Base-by-base conservation (phyloP, 1,140 invertebrate genomes). In the Phortica variegata region DNA sequence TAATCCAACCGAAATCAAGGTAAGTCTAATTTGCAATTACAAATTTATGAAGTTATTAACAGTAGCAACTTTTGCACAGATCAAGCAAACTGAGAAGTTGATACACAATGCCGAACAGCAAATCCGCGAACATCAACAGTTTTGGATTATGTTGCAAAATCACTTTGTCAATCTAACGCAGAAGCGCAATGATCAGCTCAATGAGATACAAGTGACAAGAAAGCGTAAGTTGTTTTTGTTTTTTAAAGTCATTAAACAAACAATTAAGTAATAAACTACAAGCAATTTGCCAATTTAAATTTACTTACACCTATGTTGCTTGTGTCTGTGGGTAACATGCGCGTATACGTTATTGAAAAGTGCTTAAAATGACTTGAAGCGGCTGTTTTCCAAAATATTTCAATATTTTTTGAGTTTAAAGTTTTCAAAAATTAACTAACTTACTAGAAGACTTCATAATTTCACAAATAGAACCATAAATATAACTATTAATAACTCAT, bases 61-160 rank as follows among this genome's bases (percentile, higher is more conserved):
- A n/a, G n/a, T n/a, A n/a, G n/a, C n/a, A n/a, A n/a, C n/a, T n/a
- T n/a, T n/a, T 40, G 42, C 56, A 8, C 65, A 79, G 59, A 79
- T 83, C 1, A 78, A 79, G 10, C 75, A 81, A 47, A 56, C 88
- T 38, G 85, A 88, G 72, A 82, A 65, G 81, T 56, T 79, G 75
- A 85, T 88, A 47, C 79, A 80, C 18, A 72, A 81, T 7, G 60
- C 79, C 2, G 79, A 84, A 38, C 77, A 79, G 41, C 80, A 82
- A 59, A 84, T 83, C 19, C 79, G 85, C 53, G 75, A 80, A 36
- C 74, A 85, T 47, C 85, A 90, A 65, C 81, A 83, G 49, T 82
- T 84, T 66, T 91, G 89, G 89, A 70, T 90, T 38, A 80, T 87
- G 33, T 79, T 87, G 52, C 87, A 91, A 72, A 82, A 82, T 13